Percentiles rank a stretch among this genome's conserved stretches.
These are phyloP conservation scores for Hirundichthys speculiger DNA, from an alignment of 2,113 vertebrate species.

Conservation along the genomic window DNA sequence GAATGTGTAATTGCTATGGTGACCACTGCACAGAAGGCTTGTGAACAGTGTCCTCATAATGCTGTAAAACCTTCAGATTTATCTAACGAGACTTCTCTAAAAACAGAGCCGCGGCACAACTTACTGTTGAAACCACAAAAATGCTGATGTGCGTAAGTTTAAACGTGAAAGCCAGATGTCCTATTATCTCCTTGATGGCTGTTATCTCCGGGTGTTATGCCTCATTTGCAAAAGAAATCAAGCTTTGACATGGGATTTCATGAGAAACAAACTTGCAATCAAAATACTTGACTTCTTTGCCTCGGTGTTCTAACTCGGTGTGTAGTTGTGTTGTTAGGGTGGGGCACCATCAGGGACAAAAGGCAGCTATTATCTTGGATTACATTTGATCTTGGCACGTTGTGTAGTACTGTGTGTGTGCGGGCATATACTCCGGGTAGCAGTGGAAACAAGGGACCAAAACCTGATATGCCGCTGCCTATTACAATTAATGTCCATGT, in stretches of 20 bases:
- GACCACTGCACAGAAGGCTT: constrained; percentile 45
- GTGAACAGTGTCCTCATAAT: constrained; percentile 35
- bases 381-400: constrained; percentile 34
- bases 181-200: too few species aligned
- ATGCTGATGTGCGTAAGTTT: background rate
- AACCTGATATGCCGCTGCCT: constrained; percentile 33
- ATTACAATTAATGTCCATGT: constrained; percentile 40
- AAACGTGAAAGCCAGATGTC: background rate
- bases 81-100: constrained; percentile 6
- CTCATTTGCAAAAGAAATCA: constrained; percentile 10
- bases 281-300: background rate
- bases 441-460: constrained; percentile 44
- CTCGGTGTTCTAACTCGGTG: background rate
- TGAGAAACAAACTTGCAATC: background rate
- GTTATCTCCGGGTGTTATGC: too few species aligned
- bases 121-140: background rate
- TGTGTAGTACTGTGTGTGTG: constrained; percentile 6
- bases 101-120: constrained; percentile 8
- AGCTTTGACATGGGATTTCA: constrained; percentile 6
- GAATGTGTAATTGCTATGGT: constrained; percentile 68
- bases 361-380: constrained; percentile 41
- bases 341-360: constrained; percentile 40
- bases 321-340: constrained; percentile 13
- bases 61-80: constrained; percentile 29
- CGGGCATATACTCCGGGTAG: background rate